Evolutionary conservation across 2,113 vertebrate species (phyloP).

Genomic region (Hemicordylus capensis): DNA sequence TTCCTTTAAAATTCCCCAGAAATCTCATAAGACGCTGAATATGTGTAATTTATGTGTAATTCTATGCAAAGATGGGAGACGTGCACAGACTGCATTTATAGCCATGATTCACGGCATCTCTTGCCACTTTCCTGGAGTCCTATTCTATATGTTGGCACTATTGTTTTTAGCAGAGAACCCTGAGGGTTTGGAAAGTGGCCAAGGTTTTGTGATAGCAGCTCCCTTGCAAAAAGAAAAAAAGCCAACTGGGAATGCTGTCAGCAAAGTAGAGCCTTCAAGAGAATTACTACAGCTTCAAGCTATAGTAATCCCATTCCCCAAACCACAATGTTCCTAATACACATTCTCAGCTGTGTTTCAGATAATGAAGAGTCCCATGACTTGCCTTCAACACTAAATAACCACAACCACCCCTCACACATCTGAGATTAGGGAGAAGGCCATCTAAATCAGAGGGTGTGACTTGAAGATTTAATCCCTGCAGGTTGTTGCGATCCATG

Average conservation of each 20-base stretch:
- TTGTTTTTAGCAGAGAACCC: background rate
- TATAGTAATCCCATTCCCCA: background rate
- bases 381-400: background rate
- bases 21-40: background rate
- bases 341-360: conserved; percentile 5
- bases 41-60: background rate
- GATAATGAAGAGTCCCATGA: background rate
- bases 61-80: background rate
- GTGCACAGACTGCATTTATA: background rate
- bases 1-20: background rate
- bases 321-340: background rate
- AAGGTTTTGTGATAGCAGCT: background rate
- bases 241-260: background rate
- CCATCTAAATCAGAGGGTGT: background rate
- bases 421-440: background rate
- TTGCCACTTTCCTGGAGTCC: background rate
- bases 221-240: conserved; percentile 3
- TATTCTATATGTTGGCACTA: background rate
- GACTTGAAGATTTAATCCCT: background rate
- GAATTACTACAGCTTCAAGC: conserved; percentile 4
- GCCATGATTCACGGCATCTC: background rate
- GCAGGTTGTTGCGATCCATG: background rate
- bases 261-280: background rate
- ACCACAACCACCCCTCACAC: background rate
- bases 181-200: background rate